These are phyloP conservation scores for Oenanthe melanoleuca DNA, from an alignment of 2,113 vertebrate genomes.

Conservation along the genomic window DNA sequence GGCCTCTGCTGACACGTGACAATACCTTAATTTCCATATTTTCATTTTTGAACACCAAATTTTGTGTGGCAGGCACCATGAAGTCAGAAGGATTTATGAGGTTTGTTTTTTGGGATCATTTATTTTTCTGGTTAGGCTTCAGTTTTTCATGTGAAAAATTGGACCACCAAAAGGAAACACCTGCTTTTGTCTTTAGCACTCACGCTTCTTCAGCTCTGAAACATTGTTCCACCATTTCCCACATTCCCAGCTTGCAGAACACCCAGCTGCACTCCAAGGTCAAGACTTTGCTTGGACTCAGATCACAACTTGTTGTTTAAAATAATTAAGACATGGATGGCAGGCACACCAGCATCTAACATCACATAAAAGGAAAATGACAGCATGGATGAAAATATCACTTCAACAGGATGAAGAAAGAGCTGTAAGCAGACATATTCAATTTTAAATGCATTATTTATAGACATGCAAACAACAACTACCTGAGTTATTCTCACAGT, in stretches of 20 bases:
- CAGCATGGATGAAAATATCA: neutral
- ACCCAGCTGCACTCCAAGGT: conserved; percentile 47
- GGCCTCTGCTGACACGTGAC: conserved; percentile 12
- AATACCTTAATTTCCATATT: neutral
- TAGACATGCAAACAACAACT: neutral
- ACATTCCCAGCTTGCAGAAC: conserved; percentile 41
- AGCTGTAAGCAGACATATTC: neutral
- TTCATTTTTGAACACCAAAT: neutral
- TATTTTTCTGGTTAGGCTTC: conserved; percentile 23
- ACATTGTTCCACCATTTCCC: conserved; percentile 38
- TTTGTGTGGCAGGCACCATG: neutral
- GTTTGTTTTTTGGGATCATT: neutral
- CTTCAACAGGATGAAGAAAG: neutral
- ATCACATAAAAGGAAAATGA: neutral
- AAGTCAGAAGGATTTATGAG: conserved; percentile 1
- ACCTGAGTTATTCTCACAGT: neutral
- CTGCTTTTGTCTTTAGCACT: conserved; percentile 59
- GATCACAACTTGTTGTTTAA: neutral
- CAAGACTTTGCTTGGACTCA: conserved; percentile 22
- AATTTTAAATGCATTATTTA: neutral
- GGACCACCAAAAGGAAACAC: conserved; percentile 74
- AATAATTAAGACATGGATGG: neutral
- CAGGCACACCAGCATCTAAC: neutral
- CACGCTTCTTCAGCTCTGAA: conserved; percentile 47
- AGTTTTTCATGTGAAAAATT: conserved; percentile 51